Base-by-base conservation (phyloP, 1,140 invertebrate species). In the Ostrea edulis region DNA sequence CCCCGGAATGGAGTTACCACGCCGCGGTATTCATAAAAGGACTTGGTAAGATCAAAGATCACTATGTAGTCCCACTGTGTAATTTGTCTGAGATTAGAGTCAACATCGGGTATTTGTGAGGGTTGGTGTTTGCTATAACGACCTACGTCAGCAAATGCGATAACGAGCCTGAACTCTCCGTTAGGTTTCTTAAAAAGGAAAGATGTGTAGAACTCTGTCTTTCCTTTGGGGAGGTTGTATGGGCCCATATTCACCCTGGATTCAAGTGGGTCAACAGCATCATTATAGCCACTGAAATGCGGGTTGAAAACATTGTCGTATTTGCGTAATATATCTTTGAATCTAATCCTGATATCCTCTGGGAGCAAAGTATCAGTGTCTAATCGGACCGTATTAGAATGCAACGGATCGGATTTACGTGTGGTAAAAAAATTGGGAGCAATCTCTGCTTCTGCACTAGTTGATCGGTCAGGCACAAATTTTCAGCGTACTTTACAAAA, bases 161-260 rank as follows among this genome's bases (percentile, higher is more conserved):
- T 54, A 7, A 54, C 53, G 7, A 54, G 53, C 53, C 53, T 54
- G 53, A 54, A 54, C 12, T 12, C 53, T 8, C 53, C 53, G 53
- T 54, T 54, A 8, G 53, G 53, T 54, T 54, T 54, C 12, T 54
- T 54, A 54, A 54, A 8, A 7, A 54, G 53, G 7, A 54, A 54
- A n/a, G n/a, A n/a, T n/a, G n/a, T n/a, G n/a, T n/a, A n/a, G n/a
- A n/a, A n/a, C n/a, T n/a, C n/a, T n/a, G n/a, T n/a, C n/a, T n/a
- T n/a, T n/a, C n/a, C n/a, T n/a, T n/a, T n/a, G 90, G 14, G 90
- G 90, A 5, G 90, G 90, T 86, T 88, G 90, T 22, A 88, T 87
- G 89, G 90, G n/a, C 89, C 91, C 91, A 92, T 92, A 82, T 90
- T 91, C 9, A 92, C 89, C 14, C 86, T 71, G 2, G 87, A 86